Percentiles rank a stretch among this genome's conserved stretches.
These are phyloP conservation scores for rabbit (Oryctolagus cuniculus) DNA, from an alignment of 2,113 vertebrate species.

Conservation along the genomic window DNA sequence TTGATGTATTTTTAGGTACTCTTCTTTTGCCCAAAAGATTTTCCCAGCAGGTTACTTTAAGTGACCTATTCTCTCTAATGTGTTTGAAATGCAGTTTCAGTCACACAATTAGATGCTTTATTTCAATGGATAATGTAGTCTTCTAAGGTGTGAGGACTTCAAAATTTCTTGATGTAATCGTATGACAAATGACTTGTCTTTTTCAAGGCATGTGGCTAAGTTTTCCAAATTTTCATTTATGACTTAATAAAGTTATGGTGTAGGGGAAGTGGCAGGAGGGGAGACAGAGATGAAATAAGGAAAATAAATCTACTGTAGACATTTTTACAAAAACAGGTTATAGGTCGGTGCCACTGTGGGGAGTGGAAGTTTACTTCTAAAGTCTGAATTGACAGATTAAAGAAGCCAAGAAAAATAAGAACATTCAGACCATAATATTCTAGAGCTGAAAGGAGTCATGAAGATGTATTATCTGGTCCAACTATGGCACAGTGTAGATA, in stretches of 20 bases:
- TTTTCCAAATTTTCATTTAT: conserved; percentile 35
- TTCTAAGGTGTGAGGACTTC: background rate
- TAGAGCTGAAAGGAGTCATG: conserved; percentile 31
- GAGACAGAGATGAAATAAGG: conserved; percentile 12
- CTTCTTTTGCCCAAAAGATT: background rate
- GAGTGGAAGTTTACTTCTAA: background rate
- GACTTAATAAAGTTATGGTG: background rate
- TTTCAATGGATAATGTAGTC: background rate
- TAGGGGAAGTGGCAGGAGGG: no score
- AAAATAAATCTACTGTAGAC: background rate
- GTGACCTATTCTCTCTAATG: background rate
- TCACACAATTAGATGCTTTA: background rate
- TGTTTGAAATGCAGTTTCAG: conserved; percentile 34
- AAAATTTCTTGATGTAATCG: conserved; percentile 17
- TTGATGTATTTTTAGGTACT: background rate
- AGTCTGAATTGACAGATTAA: conserved; percentile 26
- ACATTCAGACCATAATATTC: conserved; percentile 4
- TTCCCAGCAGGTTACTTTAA: conserved; percentile 44
- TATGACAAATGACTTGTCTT: conserved; percentile 7
- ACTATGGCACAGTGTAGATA: conserved; percentile 53
- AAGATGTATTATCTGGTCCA: conserved; percentile 43
- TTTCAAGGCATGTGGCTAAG: conserved; percentile 20
- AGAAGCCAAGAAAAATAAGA: conserved; percentile 36
- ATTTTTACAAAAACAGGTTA: conserved; percentile 38
- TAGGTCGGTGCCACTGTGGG: background rate